Base-by-base conservation (phyloP, 2,797 vertebrate genomes). In the Amblyraja radiata region DNA sequence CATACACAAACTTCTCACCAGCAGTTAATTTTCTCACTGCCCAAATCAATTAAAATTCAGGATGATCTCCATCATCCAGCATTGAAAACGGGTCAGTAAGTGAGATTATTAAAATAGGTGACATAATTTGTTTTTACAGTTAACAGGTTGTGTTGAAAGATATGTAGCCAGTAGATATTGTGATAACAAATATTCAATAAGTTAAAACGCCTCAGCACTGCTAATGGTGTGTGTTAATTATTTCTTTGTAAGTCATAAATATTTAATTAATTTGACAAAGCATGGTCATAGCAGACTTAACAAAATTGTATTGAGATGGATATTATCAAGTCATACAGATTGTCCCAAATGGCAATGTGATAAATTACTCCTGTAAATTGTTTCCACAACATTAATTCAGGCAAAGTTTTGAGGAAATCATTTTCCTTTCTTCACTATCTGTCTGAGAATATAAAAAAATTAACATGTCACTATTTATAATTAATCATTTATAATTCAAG, bases 201-300 rank as follows among this genome's bases (percentile, higher is more conserved):
- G 39, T 46, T 92, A 76, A 76, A 88, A 58, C 71, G 39, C 71
- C 90, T 73, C 74, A 39, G 21, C 10, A 28, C 39, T 76, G 71
- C 39, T 54, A 39, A 46, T 74, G 32, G 25, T 74, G 32, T 92
- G 39, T 73, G 39, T 76, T 92, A 92, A 92, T 76, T 76, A 76
- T 61, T 54, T 58, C 10, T 54, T 74, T 54, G 71, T 92, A 92
- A 54, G 71, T 54, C 39, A 28, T 92, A 5, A 71, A 16, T 92
- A 92, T 16, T 54, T 6, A 54, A 54, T 28, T 76, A 92, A 76
- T n/a, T 10, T 92, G 76, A 92, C 36, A 54, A 91, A 74, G 25
- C 54, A 25, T 92, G 74, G 68, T 54, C 73, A 23, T 76, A 76
- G 73, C 21, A 92, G 28, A 92, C 58, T 92, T 92, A 28, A 71